Conservation (phyloP, 2,113 vertebrate species). For the Leucoraja erinaceus region DNA sequence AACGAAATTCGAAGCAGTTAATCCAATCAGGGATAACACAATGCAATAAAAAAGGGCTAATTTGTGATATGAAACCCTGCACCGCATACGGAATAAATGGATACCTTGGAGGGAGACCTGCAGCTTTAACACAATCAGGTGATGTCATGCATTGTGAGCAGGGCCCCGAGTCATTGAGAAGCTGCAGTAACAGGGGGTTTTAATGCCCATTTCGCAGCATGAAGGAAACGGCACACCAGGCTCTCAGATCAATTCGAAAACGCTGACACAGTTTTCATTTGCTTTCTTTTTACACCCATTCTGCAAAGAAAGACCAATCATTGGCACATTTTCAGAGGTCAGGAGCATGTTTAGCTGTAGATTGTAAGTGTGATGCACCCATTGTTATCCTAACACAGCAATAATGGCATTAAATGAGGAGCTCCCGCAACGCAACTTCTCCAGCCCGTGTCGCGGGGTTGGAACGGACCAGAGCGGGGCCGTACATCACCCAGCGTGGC, state of each 20-base stretch:
- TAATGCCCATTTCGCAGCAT: background rate
- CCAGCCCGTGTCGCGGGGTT: too few species aligned
- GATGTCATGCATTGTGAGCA: background rate
- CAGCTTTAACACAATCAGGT: conserved; percentile 22
- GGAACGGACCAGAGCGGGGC: too few species aligned
- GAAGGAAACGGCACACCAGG: background rate
- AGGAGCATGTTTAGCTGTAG: background rate
- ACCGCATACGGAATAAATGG: background rate
- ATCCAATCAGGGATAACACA: conserved; percentile 34
- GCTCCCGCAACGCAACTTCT: too few species aligned
- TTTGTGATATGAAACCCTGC: background rate
- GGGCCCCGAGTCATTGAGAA: background rate
- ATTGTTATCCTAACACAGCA: background rate
- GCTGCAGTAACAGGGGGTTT: background rate
- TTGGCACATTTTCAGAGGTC: background rate
- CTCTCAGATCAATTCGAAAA: background rate
- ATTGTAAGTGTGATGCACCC: background rate
- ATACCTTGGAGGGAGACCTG: background rate
- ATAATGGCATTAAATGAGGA: background rate
- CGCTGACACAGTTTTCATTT: background rate
- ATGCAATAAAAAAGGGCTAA: background rate
- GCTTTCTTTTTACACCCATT: background rate
- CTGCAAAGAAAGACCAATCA: background rate
- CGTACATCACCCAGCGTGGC: too few species aligned
- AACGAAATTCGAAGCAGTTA: conserved; percentile 21